These are phyloP conservation scores for Camelus dromedarius DNA, from an alignment of 2,113 vertebrate genomes.

Conservation along the genomic window DNA sequence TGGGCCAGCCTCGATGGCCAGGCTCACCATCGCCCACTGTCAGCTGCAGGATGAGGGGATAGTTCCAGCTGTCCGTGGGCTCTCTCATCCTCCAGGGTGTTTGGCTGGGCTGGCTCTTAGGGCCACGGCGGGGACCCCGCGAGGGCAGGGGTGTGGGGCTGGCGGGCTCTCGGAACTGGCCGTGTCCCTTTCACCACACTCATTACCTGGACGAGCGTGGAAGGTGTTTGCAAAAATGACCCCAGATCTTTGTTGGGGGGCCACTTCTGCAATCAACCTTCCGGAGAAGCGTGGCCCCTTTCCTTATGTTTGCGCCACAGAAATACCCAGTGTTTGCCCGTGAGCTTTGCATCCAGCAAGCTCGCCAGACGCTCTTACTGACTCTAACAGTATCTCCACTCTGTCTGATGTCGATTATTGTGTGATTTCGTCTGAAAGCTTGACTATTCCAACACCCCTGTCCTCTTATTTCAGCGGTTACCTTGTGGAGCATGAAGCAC, in stretches of 20 bases:
- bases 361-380: not conserved
- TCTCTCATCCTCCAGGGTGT: no score
- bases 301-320: not conserved
- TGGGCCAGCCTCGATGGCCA: not conserved
- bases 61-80: not conserved
- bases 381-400: not conserved
- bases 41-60: not conserved
- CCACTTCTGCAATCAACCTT: no score
- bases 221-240: not conserved
- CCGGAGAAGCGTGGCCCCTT: no score
- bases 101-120: not conserved
- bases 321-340: not conserved
- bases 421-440: not conserved
- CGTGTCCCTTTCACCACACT: fast-evolving
- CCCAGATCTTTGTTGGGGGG: not conserved
- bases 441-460: not conserved
- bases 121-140: not conserved
- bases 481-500: no score
- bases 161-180: not conserved
- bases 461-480: not conserved
- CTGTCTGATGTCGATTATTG: not conserved
- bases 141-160: not conserved
- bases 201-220: not conserved
- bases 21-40: no score
- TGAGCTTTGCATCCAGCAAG: not conserved